Conservation (phyloP, 1,140 invertebrate genomes). For the Meloidogyne floridensis region DNA sequence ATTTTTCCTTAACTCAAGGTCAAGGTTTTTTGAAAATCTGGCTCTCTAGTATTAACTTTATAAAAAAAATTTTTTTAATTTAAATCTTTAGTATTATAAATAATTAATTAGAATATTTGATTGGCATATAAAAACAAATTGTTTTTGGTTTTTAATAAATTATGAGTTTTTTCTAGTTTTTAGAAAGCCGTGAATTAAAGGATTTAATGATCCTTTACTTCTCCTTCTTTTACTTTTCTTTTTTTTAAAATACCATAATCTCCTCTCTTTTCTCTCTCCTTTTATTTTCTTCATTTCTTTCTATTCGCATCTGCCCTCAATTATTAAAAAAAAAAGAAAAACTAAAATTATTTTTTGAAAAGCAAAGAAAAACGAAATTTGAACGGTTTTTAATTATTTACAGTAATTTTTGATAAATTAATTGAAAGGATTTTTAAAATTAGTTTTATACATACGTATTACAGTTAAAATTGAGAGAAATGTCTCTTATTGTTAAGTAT, state of each 20-base stretch:
- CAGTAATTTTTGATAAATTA: neutral
- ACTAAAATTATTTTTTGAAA: neutral
- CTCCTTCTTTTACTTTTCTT: neutral
- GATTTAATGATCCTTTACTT: conserved; percentile 1
- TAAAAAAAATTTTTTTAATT: too few relatives aligned
- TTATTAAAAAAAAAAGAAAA: conserved; percentile 7
- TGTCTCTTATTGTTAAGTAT: too few relatives aligned
- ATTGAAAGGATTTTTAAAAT: neutral
- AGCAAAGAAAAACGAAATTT: conserved; percentile 7
- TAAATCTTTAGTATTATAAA: too few relatives aligned
- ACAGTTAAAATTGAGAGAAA: too few relatives aligned
- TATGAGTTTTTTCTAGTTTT: conserved; percentile 19
- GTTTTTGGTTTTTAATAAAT: too few relatives aligned
- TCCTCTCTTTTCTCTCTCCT: neutral
- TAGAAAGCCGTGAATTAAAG: conserved; percentile 21
- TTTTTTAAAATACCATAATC: conserved; percentile 13
- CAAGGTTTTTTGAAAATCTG: too few relatives aligned
- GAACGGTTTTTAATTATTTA: neutral
- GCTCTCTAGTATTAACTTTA: too few relatives aligned
- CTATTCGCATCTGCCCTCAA: conserved; percentile 14
- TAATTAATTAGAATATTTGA: too few relatives aligned
- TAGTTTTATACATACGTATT: too few relatives aligned
- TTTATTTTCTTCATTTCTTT: neutral
- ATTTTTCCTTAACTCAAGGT: too few relatives aligned
- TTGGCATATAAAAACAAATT: too few relatives aligned